These are phyloP conservation scores for Percina caprodes DNA, from an alignment of 2,113 vertebrate species.

Conservation along the genomic window DNA sequence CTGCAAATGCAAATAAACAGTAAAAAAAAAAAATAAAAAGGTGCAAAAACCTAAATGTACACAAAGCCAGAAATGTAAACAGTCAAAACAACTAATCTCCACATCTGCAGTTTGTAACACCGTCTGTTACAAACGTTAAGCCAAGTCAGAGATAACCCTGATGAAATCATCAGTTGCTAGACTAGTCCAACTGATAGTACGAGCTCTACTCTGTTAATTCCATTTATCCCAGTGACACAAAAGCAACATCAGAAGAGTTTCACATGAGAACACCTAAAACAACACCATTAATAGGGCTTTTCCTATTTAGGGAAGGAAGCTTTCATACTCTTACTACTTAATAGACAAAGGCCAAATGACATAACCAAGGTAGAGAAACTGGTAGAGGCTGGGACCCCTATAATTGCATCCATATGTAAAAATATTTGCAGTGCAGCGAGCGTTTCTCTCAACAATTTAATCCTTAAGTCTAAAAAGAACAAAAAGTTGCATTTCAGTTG, in stretches of 20 bases:
- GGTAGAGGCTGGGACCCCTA: slow-evolving; percentile 3
- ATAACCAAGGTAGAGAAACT: slow-evolving; percentile 45
- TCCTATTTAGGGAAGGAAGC: slow-evolving; percentile 24
- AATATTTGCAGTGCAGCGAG: slow-evolving; percentile 9
- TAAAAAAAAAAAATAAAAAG: not conserved
- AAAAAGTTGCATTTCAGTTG: not conserved
- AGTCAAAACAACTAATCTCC: not conserved
- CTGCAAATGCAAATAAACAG: not conserved
- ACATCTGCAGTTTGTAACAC: not conserved
- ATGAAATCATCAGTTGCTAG: not conserved
- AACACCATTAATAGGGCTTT: slow-evolving; percentile 52
- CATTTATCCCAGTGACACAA: slow-evolving; percentile 4
- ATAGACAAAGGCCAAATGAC: slow-evolving; percentile 35
- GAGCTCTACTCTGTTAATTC: not conserved
- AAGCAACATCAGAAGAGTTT: slow-evolving; percentile 16
- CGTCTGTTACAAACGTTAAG: not conserved
- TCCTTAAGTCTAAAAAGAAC: not conserved
- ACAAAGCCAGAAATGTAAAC: not conserved
- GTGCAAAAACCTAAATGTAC: not conserved
- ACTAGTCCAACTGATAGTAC: not conserved
- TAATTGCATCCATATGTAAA: slow-evolving; percentile 60
- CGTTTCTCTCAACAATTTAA: not conserved
- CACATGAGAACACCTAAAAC: slow-evolving; percentile 44
- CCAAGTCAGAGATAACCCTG: not conserved
- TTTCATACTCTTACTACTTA: slow-evolving; percentile 35